Evolutionary conservation across 2,888 invertebrate genomes (phyloP).

Genomic region (Papilio gigon): DNA sequence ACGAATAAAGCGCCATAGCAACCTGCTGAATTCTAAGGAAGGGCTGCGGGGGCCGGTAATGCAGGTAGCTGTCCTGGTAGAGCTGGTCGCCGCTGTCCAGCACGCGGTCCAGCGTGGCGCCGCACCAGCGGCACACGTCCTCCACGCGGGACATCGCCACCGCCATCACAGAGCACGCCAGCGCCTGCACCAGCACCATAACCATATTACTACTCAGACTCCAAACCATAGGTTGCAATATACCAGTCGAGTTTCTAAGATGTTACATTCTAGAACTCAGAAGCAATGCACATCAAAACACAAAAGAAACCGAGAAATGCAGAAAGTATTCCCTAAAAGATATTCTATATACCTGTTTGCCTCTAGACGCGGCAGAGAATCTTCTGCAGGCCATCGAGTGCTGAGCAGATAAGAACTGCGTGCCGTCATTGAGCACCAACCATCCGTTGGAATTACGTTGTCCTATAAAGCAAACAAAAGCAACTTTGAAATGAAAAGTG

Average conservation of each 20-base stretch:
- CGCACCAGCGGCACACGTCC: constrained; percentile 80
- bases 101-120: constrained; percentile 78
- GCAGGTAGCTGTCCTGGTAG: constrained; percentile 83
- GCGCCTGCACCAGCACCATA: constrained; percentile 57
- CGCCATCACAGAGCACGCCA: constrained; percentile 77
- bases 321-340: not conserved
- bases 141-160: constrained; percentile 81
- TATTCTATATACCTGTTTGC: constrained; percentile 64
- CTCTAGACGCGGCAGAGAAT: constrained; percentile 73
- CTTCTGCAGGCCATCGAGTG: constrained; percentile 72
- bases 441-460: constrained; percentile 71
- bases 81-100: constrained; percentile 82
- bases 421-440: constrained; percentile 70
- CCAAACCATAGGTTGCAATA: no score
- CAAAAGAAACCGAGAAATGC: not conserved
- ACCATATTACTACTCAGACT: no score
- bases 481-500: not conserved
- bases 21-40: constrained; percentile 68
- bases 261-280: no score
- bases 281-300: not conserved
- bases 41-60: constrained; percentile 67
- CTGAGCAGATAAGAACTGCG: constrained; percentile 72
- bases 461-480: constrained; percentile 55
- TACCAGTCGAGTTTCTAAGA: no score
- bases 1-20: not conserved